Evolutionary conservation across 37 sponge, comb jelly and placozoan genomes (phyloP), one percentile per base, ranked within the genome.

Genomic region (Aphrocallistes beatrix): DNA sequence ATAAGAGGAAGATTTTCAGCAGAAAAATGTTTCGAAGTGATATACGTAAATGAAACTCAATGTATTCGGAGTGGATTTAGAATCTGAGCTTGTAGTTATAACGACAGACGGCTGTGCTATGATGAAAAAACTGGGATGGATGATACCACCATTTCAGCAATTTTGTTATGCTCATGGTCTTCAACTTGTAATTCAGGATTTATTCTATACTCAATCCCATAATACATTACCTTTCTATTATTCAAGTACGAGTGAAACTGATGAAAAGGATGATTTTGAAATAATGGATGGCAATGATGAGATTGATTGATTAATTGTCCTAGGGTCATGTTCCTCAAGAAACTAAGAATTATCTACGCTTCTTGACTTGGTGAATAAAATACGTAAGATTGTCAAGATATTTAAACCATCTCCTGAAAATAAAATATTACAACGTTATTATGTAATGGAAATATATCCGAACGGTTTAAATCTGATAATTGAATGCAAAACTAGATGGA

Each of bases 101-200:
- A 42, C 45, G 13, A 42, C 45, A 42, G 45, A 42, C 45, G 45
- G 45, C 45, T 42, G 45, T 42, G 45, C 45, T 42, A 42, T 42
- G 45, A 42, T 42, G 45, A 42, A 13, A 42, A n/a, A n/a, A n/a
- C n/a, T n/a, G n/a, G n/a, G n/a, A n/a, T n/a, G n/a, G 45, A 42
- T 42, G 13, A 42, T 42, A 42, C 13, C 45, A 13, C 75, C 75
- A 60, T 60, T 60, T 28, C 34, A 19, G 75, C 75, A 60, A 60
- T 60, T 60, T 25, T 60, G 75, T 60, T 60, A 60, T 13, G 75
- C 75, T 32, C 75, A 60, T 60, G 75, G 75, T 60, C 75, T 60
- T 60, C 75, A 60, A 60, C 21, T 60, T 60, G 75, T 60, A 60
- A 60, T 13, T 60, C 75, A 60, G 34, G 75, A 60, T n/a, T n/a